These are phyloP conservation scores for Latrodectus geometricus DNA, from an alignment of 1,140 invertebrate genomes.

Conservation along the genomic window DNA sequence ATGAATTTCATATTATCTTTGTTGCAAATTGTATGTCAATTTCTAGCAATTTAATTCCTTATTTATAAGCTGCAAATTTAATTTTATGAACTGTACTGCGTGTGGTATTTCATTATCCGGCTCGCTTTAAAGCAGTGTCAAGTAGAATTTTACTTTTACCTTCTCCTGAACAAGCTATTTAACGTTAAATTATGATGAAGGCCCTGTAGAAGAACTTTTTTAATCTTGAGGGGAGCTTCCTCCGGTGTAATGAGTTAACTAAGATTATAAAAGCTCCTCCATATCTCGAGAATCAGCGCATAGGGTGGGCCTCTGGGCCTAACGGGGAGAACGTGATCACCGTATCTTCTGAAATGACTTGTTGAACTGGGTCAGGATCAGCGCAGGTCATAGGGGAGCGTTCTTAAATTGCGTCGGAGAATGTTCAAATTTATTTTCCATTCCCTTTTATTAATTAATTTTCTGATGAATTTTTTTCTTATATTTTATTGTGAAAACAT, in stretches of 20 bases:
- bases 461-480: too few relatives aligned
- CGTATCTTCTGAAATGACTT: constrained; percentile 58
- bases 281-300: constrained; percentile 44
- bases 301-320: constrained; percentile 52
- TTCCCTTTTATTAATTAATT: too few relatives aligned
- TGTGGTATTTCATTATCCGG: background rate
- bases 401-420: background rate
- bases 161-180: constrained; percentile 21
- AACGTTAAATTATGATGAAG: constrained; percentile 46
- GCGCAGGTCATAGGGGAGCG: background rate
- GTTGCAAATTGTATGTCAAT: too few relatives aligned
- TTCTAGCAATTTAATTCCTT: too few relatives aligned
- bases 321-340: constrained; percentile 57
- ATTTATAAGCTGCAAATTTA: too few relatives aligned
- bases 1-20: too few relatives aligned
- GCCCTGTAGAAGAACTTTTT: background rate
- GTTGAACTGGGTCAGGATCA: constrained; percentile 57
- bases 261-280: constrained; percentile 31
- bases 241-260: constrained; percentile 52
- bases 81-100: background rate
- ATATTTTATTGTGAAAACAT: too few relatives aligned
- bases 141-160: constrained; percentile 16
- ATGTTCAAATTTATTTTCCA: too few relatives aligned
- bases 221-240: constrained; percentile 28
- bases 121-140: background rate